Conservation (phyloP, 2,888 invertebrate genomes). For the Poecilobothrus nobilitatus region DNA sequence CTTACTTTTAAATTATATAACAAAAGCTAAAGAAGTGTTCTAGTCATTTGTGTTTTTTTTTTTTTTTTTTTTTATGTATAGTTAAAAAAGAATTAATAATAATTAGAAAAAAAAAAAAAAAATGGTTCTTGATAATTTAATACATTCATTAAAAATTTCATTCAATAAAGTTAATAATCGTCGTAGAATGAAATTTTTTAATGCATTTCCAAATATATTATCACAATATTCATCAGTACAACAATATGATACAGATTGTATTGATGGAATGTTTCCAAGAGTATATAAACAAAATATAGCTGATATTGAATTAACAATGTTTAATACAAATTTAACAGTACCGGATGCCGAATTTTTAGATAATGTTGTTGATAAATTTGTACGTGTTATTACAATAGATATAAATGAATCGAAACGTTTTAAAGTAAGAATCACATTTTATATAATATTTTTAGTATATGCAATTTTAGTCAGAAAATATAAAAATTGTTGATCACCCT, state of each 20-base stretch:
- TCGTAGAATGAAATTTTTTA: not conserved
- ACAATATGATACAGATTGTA: conserved; percentile 26
- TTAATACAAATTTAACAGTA: conserved; percentile 24
- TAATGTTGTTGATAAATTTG: conserved; percentile 51
- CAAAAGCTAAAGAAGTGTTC: no score
- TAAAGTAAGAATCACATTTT: conserved; percentile 25
- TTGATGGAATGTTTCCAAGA: conserved; percentile 32
- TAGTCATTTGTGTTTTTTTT: no score
- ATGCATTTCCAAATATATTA: not conserved
- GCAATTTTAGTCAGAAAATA: not conserved
- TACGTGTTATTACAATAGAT: conserved; percentile 48
- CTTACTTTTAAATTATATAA: no score
- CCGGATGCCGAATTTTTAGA: conserved; percentile 45
- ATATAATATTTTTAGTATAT: not conserved
- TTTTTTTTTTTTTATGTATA: no score
- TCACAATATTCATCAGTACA: not conserved
- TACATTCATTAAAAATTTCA: not conserved
- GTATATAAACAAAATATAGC: conserved; percentile 27
- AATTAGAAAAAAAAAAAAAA: not conserved
- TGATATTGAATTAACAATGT: conserved; percentile 28
- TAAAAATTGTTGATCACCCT: not conserved
- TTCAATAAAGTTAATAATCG: not conserved
- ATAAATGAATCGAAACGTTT: conserved; percentile 39
- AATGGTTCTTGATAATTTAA: conserved; percentile 10
- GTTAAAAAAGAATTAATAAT: no score